These are phyloP conservation scores for Coelogynopora nodosa DNA, from an alignment of 2,888 invertebrate species.

Conservation along the genomic window DNA sequence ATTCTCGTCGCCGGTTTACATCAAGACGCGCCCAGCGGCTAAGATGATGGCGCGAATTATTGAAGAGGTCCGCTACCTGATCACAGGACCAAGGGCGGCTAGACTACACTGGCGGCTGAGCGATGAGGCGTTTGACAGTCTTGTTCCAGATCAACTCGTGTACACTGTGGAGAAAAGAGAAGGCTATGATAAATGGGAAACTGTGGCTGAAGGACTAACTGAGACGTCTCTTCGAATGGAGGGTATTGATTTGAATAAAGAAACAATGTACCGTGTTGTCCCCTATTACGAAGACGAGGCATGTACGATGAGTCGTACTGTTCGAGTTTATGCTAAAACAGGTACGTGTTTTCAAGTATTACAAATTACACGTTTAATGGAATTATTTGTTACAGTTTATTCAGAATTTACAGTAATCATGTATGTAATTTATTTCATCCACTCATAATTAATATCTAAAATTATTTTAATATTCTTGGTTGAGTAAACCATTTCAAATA, in stretches of 20 bases:
- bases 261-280: constrained; percentile 24
- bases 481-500: too few relatives aligned
- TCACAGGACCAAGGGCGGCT: not conserved
- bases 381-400: too few relatives aligned
- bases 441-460: too few relatives aligned
- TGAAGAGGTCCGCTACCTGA: constrained; percentile 33
- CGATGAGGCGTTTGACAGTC: constrained; percentile 37
- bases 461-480: too few relatives aligned
- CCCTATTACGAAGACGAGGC: constrained; percentile 33
- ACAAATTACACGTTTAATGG: too few relatives aligned
- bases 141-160: constrained; percentile 24
- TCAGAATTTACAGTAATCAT: too few relatives aligned
- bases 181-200: constrained; percentile 29
- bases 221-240: not conserved
- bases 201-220: not conserved
- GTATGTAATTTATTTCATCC: too few relatives aligned
- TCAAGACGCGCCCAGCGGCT: not conserved
- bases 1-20: not conserved
- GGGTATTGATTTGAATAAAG: constrained; percentile 20
- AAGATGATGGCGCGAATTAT: constrained; percentile 31
- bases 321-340: constrained; percentile 34
- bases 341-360: not conserved
- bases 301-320: constrained; percentile 6
- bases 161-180: constrained; percentile 32
- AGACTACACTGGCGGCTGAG: constrained; percentile 18